Percentiles rank a stretch among this genome's conserved stretches.
Conservation (phyloP, 2,888 invertebrate species). For the Mythimna pallens region DNA sequence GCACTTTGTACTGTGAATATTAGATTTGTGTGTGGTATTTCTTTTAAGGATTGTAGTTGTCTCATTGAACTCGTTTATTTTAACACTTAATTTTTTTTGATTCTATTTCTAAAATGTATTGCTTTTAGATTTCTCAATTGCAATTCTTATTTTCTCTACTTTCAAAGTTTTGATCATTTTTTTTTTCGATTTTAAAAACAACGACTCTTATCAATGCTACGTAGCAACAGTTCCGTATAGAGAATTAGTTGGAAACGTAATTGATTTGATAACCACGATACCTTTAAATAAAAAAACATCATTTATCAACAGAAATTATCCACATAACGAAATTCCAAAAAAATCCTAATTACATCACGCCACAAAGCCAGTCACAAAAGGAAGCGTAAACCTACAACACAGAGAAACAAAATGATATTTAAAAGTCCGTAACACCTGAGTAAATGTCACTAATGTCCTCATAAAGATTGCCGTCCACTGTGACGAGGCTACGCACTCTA, state of each 20-base stretch:
- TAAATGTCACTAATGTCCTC: conserved; percentile 62
- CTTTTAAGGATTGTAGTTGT: background rate
- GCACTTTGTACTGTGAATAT: conserved; percentile 9
- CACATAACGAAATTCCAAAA: background rate
- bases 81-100: background rate
- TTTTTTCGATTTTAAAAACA: no score
- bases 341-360: conserved; percentile 1
- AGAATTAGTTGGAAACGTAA: no score
- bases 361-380: conserved; percentile 22
- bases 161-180: background rate
- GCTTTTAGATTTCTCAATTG: background rate
- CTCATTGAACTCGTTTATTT: background rate
- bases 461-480: conserved; percentile 65
- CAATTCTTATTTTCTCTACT: no score
- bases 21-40: background rate
- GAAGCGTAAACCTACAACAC: background rate
- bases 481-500: conserved; percentile 75
- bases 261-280: no score
- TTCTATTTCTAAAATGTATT: background rate
- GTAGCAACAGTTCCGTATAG: background rate
- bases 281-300: no score
- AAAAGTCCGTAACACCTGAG: conserved; percentile 57
- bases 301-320: background rate
- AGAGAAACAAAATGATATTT: conserved; percentile 48
- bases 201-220: background rate